Conservation (phyloP, 2,888 invertebrate genomes). For the Ctenicera cuprea region DNA sequence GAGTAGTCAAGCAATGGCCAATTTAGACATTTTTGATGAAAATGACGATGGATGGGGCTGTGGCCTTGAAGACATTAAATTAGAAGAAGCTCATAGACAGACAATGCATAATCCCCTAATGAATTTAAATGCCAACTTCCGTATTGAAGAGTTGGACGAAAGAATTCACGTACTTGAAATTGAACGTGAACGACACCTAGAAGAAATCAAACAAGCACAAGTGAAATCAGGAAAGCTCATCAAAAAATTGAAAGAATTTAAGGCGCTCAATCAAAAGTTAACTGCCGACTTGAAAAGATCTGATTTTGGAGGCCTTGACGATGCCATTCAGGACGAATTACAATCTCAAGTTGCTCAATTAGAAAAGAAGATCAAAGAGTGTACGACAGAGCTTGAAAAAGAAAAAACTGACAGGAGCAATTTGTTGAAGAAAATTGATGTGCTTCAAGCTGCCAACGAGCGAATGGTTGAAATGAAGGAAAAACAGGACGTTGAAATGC, state of each 20-base stretch:
- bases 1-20: neutral
- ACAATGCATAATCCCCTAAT: slow-evolving; percentile 57
- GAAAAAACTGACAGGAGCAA: slow-evolving; percentile 81
- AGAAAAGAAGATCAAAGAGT: slow-evolving; percentile 80
- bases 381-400: slow-evolving; percentile 76
- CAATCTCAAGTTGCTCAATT: slow-evolving; percentile 79
- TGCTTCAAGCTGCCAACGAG: slow-evolving; percentile 85
- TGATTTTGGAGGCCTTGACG: slow-evolving; percentile 76
- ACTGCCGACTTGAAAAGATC: slow-evolving; percentile 71
- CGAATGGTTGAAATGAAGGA: slow-evolving; percentile 88
- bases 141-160: slow-evolving; percentile 75
- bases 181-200: slow-evolving; percentile 76
- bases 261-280: slow-evolving; percentile 79
- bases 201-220: slow-evolving; percentile 80
- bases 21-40: slow-evolving; percentile 66
- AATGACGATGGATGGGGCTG: slow-evolving; percentile 80
- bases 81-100: slow-evolving; percentile 72
- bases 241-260: slow-evolving; percentile 90
- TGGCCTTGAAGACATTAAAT: slow-evolving; percentile 74
- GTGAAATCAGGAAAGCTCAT: slow-evolving; percentile 86
- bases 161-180: slow-evolving; percentile 77
- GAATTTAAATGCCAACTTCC: slow-evolving; percentile 65
- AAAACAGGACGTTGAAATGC: slow-evolving; percentile 85
- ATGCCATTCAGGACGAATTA: slow-evolving; percentile 88
- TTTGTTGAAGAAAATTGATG: slow-evolving; percentile 82